Conservation (phyloP, 1,140 invertebrate genomes). For the Heliconius hewitsoni region DNA sequence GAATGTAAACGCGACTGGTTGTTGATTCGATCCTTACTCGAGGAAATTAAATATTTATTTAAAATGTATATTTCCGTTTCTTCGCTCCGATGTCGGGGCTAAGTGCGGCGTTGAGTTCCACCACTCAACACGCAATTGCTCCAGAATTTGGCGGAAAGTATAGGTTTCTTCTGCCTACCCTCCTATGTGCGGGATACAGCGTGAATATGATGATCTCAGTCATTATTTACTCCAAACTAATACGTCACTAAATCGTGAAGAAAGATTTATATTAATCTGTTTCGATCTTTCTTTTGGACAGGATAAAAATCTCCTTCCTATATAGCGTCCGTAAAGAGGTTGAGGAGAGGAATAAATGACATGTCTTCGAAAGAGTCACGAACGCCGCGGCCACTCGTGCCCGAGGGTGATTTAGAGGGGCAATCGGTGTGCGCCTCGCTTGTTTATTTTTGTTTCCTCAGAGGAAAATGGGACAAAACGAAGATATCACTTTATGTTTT, state of each 20-base stretch:
- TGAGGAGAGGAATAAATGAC: conserved; percentile 63
- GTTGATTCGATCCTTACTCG: no score
- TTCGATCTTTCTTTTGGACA: conserved; percentile 60
- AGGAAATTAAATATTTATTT: no score
- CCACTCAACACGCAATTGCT: no score
- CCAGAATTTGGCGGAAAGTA: no score
- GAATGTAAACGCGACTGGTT: no score
- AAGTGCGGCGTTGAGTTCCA: no score
- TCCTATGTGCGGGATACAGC: no score
- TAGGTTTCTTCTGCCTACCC: no score
- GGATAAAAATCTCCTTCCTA: conserved; percentile 64
- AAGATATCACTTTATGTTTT: conserved; percentile 9
- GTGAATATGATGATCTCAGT: not conserved
- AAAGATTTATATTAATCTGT: conserved; percentile 45
- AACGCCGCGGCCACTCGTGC: conserved; percentile 42
- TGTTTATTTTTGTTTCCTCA: conserved; percentile 23
- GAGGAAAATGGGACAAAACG: conserved; percentile 15
- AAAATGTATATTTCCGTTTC: no score
- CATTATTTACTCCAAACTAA: conserved; percentile 43
- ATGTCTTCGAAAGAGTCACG: conserved; percentile 49
- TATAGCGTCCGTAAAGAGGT: conserved; percentile 67
- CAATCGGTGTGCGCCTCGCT: conserved; percentile 30
- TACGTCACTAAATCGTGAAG: not conserved
- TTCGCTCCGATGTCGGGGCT: no score
- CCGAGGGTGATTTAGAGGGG: conserved; percentile 33